Base-by-base conservation (phyloP, 2,797 vertebrate genomes). In the Chromobotia macracanthus region DNA sequence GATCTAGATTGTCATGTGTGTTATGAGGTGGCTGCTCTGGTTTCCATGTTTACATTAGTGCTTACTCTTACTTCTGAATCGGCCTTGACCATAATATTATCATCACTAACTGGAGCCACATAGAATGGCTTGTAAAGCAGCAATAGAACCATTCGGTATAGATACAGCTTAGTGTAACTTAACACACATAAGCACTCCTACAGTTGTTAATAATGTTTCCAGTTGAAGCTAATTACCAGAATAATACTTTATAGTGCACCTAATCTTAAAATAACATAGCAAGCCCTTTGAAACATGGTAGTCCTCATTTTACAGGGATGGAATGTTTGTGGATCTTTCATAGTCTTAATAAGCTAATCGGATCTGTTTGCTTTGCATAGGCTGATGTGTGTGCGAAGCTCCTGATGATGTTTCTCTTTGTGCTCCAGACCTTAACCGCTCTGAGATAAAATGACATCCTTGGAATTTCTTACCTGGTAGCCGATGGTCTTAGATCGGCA, bases 401-500 rank as follows among this genome's bases (percentile, higher is more conserved):
- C 16, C 0, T 15, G 21, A n/a, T 56, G 48, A 44, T 16, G 19
- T 21, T 74, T 28, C 13, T 48, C 38, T 41, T 51, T 63, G 15
- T 65, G 21, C 16, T 58, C 19, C 65, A 55, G 18, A 61, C 10
- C 58, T 38, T 68, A 64, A 55, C 41, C 66, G 28, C 28, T 56
- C 16, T 51, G 4, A 23, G 35, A 55, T 25, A 25, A 25, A 46
- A 50, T 53, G 23, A 55, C 35, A 63, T 35, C 56, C 18, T 50
- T 3, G 12, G 35, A 50, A 35, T 74, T 41, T 72, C 77, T 86
- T 75, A 98, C 97, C 95, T 98, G 94, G 91, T 99, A 99, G 86
- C 97, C 96, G 1, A 96, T 89, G 25, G 97, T 99, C 91, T 98
- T 98, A 77, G 95, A 98, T 35, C 97, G 96, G 83, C 97, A 99